Base-by-base conservation (phyloP, 2,113 vertebrate genomes). In the Pantherophis guttatus region DNA sequence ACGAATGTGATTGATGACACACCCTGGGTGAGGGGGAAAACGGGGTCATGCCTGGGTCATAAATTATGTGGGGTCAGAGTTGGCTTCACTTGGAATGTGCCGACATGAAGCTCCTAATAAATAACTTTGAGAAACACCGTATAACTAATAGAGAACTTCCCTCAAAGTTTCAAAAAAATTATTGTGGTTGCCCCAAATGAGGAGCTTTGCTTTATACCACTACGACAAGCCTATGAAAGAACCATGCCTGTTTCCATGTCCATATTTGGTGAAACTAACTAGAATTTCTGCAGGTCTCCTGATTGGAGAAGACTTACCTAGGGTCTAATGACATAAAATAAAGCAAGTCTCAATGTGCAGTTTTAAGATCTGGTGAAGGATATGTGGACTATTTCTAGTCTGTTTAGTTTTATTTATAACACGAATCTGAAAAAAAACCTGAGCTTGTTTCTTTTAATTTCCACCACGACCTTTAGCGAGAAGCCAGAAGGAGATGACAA, bases 401-500 rank as follows among this genome's bases (percentile, higher is more conserved):
- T 88, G 89, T 9, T 85, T 55, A 62, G 39, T 48, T 8, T 81
- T 54, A 50, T 53, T 48, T 39, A 19, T 10, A 26, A 7, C 15
- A 91, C 7, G 17, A 44, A 70, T 44, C 3, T 33, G 13, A 1
- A 93, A 48, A 17, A 48, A 17, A 1, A 50, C 5, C 13, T 91
- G 52, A 70, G 85, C 0, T 0, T 92, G 88, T 88, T n/a, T 24
- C 90, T 87, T 96, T 26, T 23, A 52, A 58, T 81, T 39, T 8
- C 65, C 75, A 39, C 1, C 75, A 39, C 7, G 7, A 39, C 88
- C 86, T 93, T 12, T 96, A 99, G 99, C 97, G 92, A 98, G 92
- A 94, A 95, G 58, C 33, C 97, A 52, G 94, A 97, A 58, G 3
- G 95, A 96, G 94, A 95, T 99, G 98, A 98, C 98, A 0, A 97